Base-by-base conservation (phyloP, 2,888 invertebrate species). In the Theretra japonica region DNA sequence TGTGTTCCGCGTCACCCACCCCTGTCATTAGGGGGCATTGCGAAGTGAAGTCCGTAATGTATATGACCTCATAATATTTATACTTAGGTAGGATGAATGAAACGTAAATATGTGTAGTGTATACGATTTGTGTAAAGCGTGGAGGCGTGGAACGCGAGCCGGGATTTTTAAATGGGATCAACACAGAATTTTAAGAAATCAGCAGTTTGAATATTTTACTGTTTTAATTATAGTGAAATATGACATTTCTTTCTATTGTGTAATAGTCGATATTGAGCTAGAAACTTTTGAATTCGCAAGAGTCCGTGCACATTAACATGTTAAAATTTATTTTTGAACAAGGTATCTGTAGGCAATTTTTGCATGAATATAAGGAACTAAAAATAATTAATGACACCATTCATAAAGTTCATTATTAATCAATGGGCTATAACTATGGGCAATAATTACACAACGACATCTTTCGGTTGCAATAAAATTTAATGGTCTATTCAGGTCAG, bases 401-500 rank as follows among this genome's bases (percentile, higher is more conserved):
- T 41, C 62, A 21, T 48, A 23, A 4, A 65, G 19, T 1, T 48
- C 41, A 4, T 48, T n/a, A n/a, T n/a, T 65, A 65, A 65, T 65
- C 41, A 48, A 65, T 48, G 48, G 41, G 23, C 65, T 17, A 65
- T 48, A 23, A 41, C 41, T 11, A 21, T 21, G 21, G 30, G 21
- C 23, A 65, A 11, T 41, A 33, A 17, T n/a, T 53, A 65, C 48
- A 15, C 41, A 48, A 65, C 56, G 62, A 70, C 30, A 70, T 65
- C 56, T 48, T 71, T 50, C 65, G 65, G 62, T 7, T 56, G 21
- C 70, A 65, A 71, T 71, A 71, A 71, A 70, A 57, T 21, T 17
- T 71, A 71, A 56, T 65, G 60, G 59, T 53, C 59, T 58, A 70
- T 58, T 30, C 23, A 41, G 41, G 58, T 70, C 58, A 58, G 58